phyloP scores from a whole-genome alignment of 1,140 invertebrate species.

The Leptinotarsa defecta region DNA sequence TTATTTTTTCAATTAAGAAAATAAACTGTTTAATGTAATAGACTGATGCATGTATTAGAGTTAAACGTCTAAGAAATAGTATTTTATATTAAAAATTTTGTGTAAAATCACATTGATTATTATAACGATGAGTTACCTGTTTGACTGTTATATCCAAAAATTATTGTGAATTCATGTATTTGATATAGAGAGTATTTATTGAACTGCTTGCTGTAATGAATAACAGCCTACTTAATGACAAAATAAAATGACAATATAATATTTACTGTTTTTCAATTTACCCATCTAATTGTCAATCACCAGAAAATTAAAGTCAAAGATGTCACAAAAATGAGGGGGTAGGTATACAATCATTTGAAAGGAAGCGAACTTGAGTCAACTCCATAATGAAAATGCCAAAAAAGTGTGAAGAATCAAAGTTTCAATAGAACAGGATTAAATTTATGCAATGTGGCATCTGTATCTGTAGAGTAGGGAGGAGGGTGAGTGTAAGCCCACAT shows the following conservation, averaged over 20 bases:
- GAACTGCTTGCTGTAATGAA: conserved; percentile 10
- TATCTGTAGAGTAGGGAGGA: no score
- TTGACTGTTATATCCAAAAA: conserved; percentile 13
- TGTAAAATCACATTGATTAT: conserved; percentile 32
- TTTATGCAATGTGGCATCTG: no score
- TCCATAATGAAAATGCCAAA: no score
- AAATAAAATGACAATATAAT: conserved; percentile 14
- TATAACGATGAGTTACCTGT: conserved; percentile 14
- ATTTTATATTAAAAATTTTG: conserved; percentile 32
- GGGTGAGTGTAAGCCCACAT: no score
- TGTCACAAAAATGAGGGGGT: no score
- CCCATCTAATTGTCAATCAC: no score
- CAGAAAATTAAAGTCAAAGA: no score
- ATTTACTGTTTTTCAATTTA: neutral
- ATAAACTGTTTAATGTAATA: conserved; percentile 6
- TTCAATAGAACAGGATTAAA: no score
- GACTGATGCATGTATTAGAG: conserved; percentile 8
- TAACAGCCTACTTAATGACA: conserved; percentile 13
- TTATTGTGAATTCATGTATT: conserved; percentile 4
- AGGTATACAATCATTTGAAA: no score
- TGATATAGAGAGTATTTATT: conserved; percentile 16
- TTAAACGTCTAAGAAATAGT: conserved; percentile 12
- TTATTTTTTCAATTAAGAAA: conserved; percentile 18
- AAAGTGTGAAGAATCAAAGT: no score
- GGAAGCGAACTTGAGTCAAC: no score